phyloP scores from a whole-genome alignment of 1,140 invertebrate genomes.

The Cotesia glomerata region DNA sequence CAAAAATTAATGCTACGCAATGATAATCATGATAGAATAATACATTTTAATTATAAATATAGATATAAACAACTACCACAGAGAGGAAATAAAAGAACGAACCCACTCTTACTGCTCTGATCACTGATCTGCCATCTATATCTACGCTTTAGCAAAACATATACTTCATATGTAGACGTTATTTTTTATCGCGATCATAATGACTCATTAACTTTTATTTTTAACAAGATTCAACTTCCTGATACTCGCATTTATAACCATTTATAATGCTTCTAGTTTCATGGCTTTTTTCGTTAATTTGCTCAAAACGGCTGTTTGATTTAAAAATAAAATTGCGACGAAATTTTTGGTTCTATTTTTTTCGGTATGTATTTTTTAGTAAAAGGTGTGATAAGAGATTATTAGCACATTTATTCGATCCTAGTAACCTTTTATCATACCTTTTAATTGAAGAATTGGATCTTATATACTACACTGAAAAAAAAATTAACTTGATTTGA shows the following conservation, averaged over 20 bases:
- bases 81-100: neutral
- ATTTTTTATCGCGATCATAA: conserved; percentile 46
- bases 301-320: too few species aligned
- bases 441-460: too few species aligned
- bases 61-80: neutral
- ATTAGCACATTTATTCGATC: too few species aligned
- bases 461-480: too few species aligned
- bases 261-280: neutral
- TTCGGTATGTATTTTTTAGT: too few species aligned
- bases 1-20: neutral
- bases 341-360: too few species aligned
- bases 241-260: neutral
- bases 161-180: conserved; percentile 51
- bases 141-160: conserved; percentile 32
- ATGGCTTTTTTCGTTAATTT: too few species aligned
- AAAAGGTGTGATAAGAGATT: too few species aligned
- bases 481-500: too few species aligned
- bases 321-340: too few species aligned
- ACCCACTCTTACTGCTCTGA: conserved; percentile 37
- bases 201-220: conserved; percentile 51
- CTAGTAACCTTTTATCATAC: too few species aligned
- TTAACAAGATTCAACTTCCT: neutral
- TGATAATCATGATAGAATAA: neutral
- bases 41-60: neutral
- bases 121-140: neutral